Conservation (phyloP, 2,113 vertebrate genomes). For the Cygnus buccinator region DNA sequence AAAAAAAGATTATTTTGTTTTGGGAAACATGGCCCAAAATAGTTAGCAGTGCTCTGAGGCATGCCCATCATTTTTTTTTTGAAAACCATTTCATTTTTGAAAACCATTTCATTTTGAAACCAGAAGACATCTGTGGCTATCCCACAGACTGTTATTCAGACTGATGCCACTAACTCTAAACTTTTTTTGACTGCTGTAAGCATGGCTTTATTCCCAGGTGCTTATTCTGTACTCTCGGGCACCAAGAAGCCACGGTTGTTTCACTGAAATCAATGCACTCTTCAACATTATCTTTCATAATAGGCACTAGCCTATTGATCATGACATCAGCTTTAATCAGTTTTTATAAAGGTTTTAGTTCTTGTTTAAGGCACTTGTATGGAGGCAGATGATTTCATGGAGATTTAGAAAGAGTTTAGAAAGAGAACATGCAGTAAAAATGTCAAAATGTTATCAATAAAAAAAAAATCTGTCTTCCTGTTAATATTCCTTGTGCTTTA, state of each 20-base stretch:
- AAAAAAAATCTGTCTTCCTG: background rate
- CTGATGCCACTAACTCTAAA: background rate
- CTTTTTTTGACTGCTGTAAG: background rate
- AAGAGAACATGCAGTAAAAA: background rate
- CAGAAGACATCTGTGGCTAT: background rate
- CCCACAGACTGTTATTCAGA: background rate
- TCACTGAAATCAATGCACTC: background rate
- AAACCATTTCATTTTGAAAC: background rate
- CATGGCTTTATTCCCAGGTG: background rate
- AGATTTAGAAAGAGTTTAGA: constrained; percentile 1
- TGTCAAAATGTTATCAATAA: constrained; percentile 11
- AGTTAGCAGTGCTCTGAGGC: background rate
- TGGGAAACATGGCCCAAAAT: background rate
- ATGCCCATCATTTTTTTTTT: background rate
- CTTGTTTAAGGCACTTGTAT: background rate
- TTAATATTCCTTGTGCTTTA: background rate
- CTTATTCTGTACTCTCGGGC: background rate
- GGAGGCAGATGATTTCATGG: background rate
- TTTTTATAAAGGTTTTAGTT: constrained; percentile 21
- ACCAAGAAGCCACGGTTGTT: background rate
- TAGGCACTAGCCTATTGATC: background rate
- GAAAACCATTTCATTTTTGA: no score
- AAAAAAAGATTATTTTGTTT: background rate
- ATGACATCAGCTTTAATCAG: background rate
- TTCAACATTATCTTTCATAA: constrained; percentile 9